A percentile compares a stretch with the other conserved stretches of the same genome.
These are phyloP conservation scores for Coenonympha glycerion DNA, from an alignment of 2,888 invertebrate genomes.

Conservation along the genomic window DNA sequence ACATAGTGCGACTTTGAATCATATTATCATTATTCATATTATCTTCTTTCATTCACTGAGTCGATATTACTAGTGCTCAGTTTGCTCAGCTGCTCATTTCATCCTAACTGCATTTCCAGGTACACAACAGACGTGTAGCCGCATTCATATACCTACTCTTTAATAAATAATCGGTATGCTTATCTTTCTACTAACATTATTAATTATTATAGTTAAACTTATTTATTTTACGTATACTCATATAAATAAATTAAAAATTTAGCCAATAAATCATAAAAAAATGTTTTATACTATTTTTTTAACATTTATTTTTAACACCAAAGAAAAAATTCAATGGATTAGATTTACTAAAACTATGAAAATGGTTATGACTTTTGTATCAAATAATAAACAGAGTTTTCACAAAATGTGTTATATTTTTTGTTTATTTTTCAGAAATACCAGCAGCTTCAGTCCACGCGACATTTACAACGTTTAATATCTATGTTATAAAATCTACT, in stretches of 20 bases:
- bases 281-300: no score
- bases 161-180: slow-evolving; percentile 30
- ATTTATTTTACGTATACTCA: no score
- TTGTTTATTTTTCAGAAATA: slow-evolving; percentile 30
- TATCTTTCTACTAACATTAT: slow-evolving; percentile 16
- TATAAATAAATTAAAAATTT: no score
- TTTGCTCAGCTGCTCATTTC: slow-evolving; percentile 9
- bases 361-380: no score
- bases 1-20: no score
- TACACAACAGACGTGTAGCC: slow-evolving; percentile 61
- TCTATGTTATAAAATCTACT: slow-evolving; percentile 10
- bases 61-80: slow-evolving; percentile 15
- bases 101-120: slow-evolving; percentile 42
- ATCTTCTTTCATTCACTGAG: slow-evolving; percentile 6
- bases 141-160: slow-evolving; percentile 22
- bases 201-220: not conserved
- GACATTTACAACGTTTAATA: slow-evolving; percentile 34
- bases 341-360: no score
- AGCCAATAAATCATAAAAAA: no score
- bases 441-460: slow-evolving; percentile 29
- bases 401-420: not conserved
- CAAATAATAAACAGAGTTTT: no score
- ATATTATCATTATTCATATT: no score
- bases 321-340: no score
- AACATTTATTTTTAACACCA: no score